phyloP scores from a whole-genome alignment of 64 coral and sea anemone species.

The Acropora tenuis region DNA sequence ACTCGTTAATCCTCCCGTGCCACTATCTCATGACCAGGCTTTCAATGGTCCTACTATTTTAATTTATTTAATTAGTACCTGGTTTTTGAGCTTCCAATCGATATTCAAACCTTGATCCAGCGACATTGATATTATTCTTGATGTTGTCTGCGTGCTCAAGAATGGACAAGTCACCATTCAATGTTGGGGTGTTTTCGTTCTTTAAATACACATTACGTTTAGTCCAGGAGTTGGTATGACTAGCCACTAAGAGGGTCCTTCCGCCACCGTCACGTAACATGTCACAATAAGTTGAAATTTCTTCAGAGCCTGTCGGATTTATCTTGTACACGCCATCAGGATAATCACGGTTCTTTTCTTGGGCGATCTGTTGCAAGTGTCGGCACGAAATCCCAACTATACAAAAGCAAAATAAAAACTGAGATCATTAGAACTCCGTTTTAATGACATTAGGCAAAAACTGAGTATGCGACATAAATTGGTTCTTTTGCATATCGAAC shows the following conservation, averaged over 20 bases:
- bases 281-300: conserved; percentile 70
- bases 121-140: conserved; percentile 38
- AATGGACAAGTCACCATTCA: conserved; percentile 76
- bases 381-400: too few relatives aligned
- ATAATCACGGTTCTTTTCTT: conserved; percentile 1
- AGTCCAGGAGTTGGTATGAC: conserved; percentile 83
- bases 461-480: too few relatives aligned
- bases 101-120: conserved; percentile 67
- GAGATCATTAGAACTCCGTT: too few relatives aligned
- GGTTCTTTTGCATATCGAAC: too few relatives aligned
- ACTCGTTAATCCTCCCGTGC: too few relatives aligned
- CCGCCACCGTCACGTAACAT: conserved; percentile 92
- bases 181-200: conserved; percentile 29
- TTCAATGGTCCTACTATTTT: too few relatives aligned
- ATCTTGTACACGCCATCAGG: conserved; percentile 78
- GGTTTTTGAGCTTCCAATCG: conserved; percentile 76
- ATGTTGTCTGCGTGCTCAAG: conserved; percentile 74
- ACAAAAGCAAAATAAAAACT: too few relatives aligned
- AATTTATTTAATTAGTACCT: conserved; percentile 13
- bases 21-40: too few relatives aligned
- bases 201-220: conserved; percentile 57
- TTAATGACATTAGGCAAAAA: too few relatives aligned
- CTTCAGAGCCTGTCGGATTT: conserved; percentile 41
- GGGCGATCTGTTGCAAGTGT: conserved; percentile 41
- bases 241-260: conserved; percentile 89